Evolutionary conservation across 1,140 invertebrate genomes (phyloP).

Genomic region (Drosophila sechellia): DNA sequence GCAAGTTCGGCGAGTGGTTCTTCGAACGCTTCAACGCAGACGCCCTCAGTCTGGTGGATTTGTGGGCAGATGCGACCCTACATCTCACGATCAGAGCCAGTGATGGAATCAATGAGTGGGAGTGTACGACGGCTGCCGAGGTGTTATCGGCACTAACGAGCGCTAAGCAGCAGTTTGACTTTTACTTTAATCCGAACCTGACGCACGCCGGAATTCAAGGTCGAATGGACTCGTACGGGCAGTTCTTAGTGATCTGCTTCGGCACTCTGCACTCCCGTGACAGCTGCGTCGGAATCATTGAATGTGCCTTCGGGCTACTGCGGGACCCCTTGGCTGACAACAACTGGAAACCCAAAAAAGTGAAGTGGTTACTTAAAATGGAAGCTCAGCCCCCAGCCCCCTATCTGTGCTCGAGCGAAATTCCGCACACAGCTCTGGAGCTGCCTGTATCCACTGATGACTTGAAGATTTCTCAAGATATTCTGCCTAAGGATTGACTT

Average conservation of each 20-base stretch:
- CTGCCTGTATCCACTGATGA: constrained; percentile 51
- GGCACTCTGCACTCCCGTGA: constrained; percentile 87
- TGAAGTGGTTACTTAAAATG: constrained; percentile 82
- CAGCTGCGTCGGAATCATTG: constrained; percentile 87
- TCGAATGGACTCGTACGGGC: constrained; percentile 86
- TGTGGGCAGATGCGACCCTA: constrained; percentile 85
- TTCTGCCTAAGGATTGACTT: too few species aligned
- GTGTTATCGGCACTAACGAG: constrained; percentile 44
- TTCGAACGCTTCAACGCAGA: constrained; percentile 86
- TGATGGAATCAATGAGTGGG: constrained; percentile 42
- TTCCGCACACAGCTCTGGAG: constrained; percentile 47
- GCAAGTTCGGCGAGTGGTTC: constrained; percentile 87
- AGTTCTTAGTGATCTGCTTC: constrained; percentile 87
- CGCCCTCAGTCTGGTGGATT: constrained; percentile 85
- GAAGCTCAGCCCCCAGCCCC: constrained; percentile 56
- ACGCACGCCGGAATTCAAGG: constrained; percentile 86
- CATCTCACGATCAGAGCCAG: constrained; percentile 52
- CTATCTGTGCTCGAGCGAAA: constrained; percentile 46
- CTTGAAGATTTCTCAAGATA: constrained; percentile 12
- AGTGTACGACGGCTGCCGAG: constrained; percentile 31
- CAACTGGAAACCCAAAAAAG: constrained; percentile 88
- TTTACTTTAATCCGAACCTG: constrained; percentile 88
- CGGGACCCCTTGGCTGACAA: constrained; percentile 86
- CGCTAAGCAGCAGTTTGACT: constrained; percentile 80
- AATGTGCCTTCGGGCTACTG: constrained; percentile 87